phyloP scores from a whole-genome alignment of 2,797 vertebrate genomes.

The Acipenser transmontanus region DNA sequence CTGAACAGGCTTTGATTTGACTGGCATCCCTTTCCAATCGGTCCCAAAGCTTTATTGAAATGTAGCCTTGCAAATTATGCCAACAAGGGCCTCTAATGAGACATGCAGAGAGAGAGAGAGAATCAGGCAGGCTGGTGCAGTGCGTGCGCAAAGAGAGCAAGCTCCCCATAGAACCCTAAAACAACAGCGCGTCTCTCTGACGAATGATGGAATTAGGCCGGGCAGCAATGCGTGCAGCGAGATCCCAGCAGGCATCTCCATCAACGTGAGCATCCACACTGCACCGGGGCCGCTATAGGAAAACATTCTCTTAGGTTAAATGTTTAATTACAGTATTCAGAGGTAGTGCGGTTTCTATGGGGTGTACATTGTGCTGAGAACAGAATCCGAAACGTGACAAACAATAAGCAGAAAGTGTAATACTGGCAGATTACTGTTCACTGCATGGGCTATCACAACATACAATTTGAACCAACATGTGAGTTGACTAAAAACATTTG shows the following conservation, averaged over 20 bases:
- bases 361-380: no score
- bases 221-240: constrained; percentile 52
- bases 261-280: constrained; percentile 41
- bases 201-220: constrained; percentile 54
- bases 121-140: constrained; percentile 43
- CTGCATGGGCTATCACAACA: no score
- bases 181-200: constrained; percentile 62
- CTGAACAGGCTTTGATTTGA: background rate
- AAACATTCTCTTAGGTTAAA: no score
- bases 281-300: constrained; percentile 6
- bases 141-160: constrained; percentile 36
- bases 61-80: background rate
- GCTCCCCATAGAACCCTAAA: constrained; percentile 62
- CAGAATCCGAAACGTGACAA: no score
- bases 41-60: background rate
- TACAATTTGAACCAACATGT: no score
- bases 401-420: no score
- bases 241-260: constrained; percentile 47
- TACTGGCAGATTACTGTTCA: no score
- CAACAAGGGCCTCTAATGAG: background rate
- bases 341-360: no score
- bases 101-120: constrained; percentile 4
- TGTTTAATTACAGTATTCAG: no score
- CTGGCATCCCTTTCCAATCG: background rate
- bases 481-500: no score